phyloP scores from a whole-genome alignment of 2,888 invertebrate genomes.

The Pasiphila rectangulata region DNA sequence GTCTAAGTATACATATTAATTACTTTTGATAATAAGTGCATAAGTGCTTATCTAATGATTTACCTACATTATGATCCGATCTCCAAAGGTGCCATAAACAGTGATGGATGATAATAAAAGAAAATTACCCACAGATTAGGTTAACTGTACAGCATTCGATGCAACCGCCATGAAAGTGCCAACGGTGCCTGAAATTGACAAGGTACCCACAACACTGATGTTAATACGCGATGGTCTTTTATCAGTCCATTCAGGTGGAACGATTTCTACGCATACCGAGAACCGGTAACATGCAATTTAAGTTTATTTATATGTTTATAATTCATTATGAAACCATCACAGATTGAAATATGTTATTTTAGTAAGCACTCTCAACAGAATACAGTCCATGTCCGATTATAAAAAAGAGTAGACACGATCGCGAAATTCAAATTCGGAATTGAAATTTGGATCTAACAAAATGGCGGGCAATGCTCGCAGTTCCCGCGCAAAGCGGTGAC shows the following conservation, averaged over 20 bases:
- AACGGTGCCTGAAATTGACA: constrained; percentile 63
- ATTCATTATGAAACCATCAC: constrained; percentile 21
- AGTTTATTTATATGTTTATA: constrained; percentile 12
- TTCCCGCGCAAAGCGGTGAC: constrained; percentile 54
- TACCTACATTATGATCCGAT: not conserved
- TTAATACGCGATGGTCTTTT: constrained; percentile 59
- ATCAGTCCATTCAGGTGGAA: constrained; percentile 54
- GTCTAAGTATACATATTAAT: not conserved
- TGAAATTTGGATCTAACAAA: constrained; percentile 42
- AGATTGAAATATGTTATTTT: constrained; percentile 2
- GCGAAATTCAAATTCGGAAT: constrained; percentile 34
- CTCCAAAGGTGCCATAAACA: constrained; percentile 10
- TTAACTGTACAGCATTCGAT: constrained; percentile 52
- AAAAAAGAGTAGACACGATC: constrained; percentile 29
- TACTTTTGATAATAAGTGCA: constrained; percentile 2
- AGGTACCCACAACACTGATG: constrained; percentile 53
- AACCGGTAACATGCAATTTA: constrained; percentile 36
- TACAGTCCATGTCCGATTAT: constrained; percentile 34
- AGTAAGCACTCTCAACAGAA: constrained; percentile 22
- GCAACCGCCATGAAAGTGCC: constrained; percentile 61
- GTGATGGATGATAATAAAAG: constrained; percentile 21
- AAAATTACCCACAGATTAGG: constrained; percentile 30
- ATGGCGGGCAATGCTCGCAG: constrained; percentile 49
- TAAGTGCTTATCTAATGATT: constrained; percentile 3
- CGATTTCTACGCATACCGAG: constrained; percentile 65